A percentile compares a stretch with the other conserved stretches of the same genome.
phyloP scores from a whole-genome alignment of 2,113 vertebrate genomes.

The Leptosomus discolor region DNA sequence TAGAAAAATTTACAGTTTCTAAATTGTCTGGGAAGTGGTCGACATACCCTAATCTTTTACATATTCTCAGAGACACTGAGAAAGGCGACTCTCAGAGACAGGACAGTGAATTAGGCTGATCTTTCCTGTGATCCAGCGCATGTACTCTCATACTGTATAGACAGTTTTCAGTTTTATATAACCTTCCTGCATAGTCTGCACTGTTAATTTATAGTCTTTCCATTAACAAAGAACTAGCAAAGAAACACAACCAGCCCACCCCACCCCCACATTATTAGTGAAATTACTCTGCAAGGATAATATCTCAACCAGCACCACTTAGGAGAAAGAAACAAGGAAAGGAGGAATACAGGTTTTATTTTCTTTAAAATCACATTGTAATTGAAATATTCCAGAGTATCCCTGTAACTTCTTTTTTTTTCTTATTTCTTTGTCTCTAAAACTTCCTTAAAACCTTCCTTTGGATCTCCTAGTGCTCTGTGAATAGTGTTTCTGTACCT shows the following conservation, averaged over 20 bases:
- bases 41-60: not conserved
- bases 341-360: not conserved
- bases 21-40: not conserved
- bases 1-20: not conserved
- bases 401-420: not conserved
- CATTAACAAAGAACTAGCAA: not conserved
- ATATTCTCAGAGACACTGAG: not conserved
- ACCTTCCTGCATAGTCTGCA: not conserved
- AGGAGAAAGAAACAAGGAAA: not conserved
- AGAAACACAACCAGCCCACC: not conserved
- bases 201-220: not conserved
- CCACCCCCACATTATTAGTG: not conserved
- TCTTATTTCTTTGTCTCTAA: not conserved
- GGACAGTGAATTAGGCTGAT: not conserved
- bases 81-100: not conserved
- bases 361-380: not conserved
- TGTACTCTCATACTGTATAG: not conserved
- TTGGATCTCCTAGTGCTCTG: not conserved
- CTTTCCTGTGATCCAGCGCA: not conserved
- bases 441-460: not conserved
- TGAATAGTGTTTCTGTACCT: not conserved
- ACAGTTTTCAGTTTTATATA: not conserved
- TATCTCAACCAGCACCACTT: not conserved
- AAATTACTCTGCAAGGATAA: not conserved
- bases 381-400: not conserved